Percentiles rank a stretch among this genome's conserved stretches.
phyloP scores from a whole-genome alignment of 2,888 invertebrate genomes.

The Himalopsyche japonica region DNA sequence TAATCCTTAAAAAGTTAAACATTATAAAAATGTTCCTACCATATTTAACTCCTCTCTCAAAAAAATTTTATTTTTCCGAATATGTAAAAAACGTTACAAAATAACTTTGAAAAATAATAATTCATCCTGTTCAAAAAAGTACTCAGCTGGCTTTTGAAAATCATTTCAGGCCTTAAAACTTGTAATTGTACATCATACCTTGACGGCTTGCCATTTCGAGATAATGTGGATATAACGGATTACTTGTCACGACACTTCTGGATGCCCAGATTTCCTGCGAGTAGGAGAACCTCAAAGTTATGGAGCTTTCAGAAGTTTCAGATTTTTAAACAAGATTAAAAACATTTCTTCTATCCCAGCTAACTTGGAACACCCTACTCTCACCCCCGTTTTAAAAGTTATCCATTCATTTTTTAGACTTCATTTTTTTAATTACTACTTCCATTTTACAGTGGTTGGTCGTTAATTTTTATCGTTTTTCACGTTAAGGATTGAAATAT shows the following conservation, averaged over 20 bases:
- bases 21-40: no score
- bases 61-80: no score
- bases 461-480: not conserved
- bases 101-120: not conserved
- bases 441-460: not conserved
- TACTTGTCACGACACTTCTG: conserved; percentile 8
- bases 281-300: conserved; percentile 9
- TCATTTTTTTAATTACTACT: not conserved
- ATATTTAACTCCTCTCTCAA: no score
- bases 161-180: not conserved
- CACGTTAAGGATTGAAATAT: not conserved
- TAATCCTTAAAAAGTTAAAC: no score
- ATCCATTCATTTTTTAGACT: not conserved
- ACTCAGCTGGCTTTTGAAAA: not conserved
- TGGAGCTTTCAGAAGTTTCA: conserved; percentile 28
- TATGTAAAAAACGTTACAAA: no score
- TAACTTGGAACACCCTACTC: not conserved
- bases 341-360: conserved; percentile 18
- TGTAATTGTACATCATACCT: not conserved
- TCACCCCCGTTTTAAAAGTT: not conserved
- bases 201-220: not conserved
- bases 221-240: conserved; percentile 9
- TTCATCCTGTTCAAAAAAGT: not conserved
- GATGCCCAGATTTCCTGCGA: not conserved
- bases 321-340: conserved; percentile 38